phyloP scores from a whole-genome alignment of 2,113 vertebrate species.

The Callospermophilus lateralis region DNA sequence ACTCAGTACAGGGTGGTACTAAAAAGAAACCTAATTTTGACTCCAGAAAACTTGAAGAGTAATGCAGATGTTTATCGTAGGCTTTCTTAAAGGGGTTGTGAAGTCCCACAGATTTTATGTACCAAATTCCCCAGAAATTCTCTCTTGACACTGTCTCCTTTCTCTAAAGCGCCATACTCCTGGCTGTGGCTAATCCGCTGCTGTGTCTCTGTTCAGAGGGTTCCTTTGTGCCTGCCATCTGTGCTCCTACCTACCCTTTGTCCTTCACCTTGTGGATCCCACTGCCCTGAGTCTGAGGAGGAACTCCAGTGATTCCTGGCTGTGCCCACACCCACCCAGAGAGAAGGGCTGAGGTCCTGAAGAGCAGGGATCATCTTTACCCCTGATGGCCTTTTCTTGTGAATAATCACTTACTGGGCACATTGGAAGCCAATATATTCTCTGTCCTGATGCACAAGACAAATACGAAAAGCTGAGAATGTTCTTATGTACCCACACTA shows the following conservation, averaged over 20 bases:
- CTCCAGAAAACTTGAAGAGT: background rate
- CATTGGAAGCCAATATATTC: background rate
- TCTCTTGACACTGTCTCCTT: background rate
- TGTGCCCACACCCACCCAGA: background rate
- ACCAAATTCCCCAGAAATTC: background rate
- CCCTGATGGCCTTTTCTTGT: background rate
- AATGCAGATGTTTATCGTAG: background rate
- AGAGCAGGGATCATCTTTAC: background rate
- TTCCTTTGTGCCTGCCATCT: fast-evolving
- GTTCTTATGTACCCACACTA: background rate
- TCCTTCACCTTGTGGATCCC: background rate
- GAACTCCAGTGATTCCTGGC: fast-evolving
- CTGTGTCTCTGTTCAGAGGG: background rate
- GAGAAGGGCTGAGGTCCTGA: background rate
- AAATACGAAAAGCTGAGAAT: background rate
- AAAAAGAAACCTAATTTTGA: background rate
- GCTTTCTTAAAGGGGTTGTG: background rate
- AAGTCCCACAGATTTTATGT: background rate
- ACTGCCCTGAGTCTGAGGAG: too few relatives aligned
- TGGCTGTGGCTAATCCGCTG: background rate
- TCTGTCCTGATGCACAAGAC: background rate
- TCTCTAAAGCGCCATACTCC: background rate
- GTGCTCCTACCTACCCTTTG: background rate
- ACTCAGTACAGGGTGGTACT: too few relatives aligned
- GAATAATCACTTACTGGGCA: background rate